A percentile compares a stretch with the other conserved stretches of the same genome.
Evolutionary conservation across 2,113 vertebrate genomes (phyloP).

Genomic region (Mugil cephalus): DNA sequence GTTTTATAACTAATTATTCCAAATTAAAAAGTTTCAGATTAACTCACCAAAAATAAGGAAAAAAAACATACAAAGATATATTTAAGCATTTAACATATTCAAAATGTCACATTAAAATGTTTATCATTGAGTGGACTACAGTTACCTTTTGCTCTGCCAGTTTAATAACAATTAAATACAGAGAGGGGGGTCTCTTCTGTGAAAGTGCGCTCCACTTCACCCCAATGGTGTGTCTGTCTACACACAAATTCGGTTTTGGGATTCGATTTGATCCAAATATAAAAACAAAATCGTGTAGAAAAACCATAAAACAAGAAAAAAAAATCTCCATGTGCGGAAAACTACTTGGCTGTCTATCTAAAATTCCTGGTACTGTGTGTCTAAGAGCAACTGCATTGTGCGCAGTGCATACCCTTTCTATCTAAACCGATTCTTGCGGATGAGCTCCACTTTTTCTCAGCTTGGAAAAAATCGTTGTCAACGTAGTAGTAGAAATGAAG

Average conservation of each 20-base stretch:
- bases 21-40: slow-evolving; percentile 46
- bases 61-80: slow-evolving; percentile 62
- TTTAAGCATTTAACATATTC: slow-evolving; percentile 69
- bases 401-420: slow-evolving; percentile 90
- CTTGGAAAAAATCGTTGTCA: slow-evolving; percentile 81
- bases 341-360: slow-evolving; percentile 86
- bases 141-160: slow-evolving; percentile 87
- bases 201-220: slow-evolving; percentile 82
- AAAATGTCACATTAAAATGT: slow-evolving; percentile 68
- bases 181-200: slow-evolving; percentile 83
- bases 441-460: slow-evolving; percentile 78
- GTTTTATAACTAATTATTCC: slow-evolving; percentile 16
- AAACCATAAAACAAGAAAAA: slow-evolving; percentile 81
- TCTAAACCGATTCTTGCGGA: slow-evolving; percentile 82
- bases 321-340: slow-evolving; percentile 76
- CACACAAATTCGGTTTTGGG: slow-evolving; percentile 82
- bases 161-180: slow-evolving; percentile 87
- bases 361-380: slow-evolving; percentile 86
- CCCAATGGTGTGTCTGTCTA: slow-evolving; percentile 78
- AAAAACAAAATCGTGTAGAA: slow-evolving; percentile 81
- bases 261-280: slow-evolving; percentile 82
- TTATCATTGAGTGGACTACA: slow-evolving; percentile 82
- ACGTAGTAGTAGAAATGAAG: slow-evolving; percentile 72
- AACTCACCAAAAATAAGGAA: slow-evolving; percentile 69
- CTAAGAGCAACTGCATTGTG: slow-evolving; percentile 93